Evolutionary conservation across 2,888 invertebrate species (phyloP).

Genomic region (Fabriciana adippe): DNA sequence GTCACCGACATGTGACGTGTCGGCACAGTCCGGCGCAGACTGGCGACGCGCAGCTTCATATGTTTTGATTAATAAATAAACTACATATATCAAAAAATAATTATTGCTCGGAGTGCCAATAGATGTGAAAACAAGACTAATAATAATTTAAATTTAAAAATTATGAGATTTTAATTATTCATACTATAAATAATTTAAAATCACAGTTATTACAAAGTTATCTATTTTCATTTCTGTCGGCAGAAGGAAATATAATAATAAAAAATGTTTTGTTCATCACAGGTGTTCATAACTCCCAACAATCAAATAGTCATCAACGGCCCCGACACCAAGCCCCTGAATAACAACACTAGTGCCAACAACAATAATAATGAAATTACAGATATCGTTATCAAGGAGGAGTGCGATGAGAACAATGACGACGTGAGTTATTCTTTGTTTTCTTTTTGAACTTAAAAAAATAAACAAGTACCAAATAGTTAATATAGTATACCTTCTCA

Average conservation of each 20-base stretch:
- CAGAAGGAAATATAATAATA: not conserved
- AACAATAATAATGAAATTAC: slow-evolving; percentile 55
- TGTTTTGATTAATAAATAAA: too few species aligned
- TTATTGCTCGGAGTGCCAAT: not conserved
- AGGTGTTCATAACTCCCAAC: slow-evolving; percentile 73
- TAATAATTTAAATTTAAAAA: too few species aligned
- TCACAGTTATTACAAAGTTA: too few species aligned
- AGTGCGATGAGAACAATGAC: slow-evolving; percentile 70
- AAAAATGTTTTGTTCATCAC: slow-evolving; percentile 16
- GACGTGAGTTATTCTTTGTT: slow-evolving; percentile 49
- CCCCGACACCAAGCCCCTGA: slow-evolving; percentile 54
- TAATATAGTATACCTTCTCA: too few species aligned
- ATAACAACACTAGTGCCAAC: slow-evolving; percentile 64
- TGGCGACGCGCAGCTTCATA: too few species aligned
- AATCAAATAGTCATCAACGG: slow-evolving; percentile 71
- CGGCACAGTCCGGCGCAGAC: too few species aligned
- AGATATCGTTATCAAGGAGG: slow-evolving; percentile 68
- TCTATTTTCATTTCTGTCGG: too few species aligned
- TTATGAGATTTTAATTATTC: too few species aligned
- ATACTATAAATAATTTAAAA: too few species aligned
- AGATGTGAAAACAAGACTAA: too few species aligned
- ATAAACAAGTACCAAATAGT: too few species aligned
- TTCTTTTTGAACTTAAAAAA: not conserved
- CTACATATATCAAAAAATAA: not conserved
- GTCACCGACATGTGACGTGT: too few species aligned